Evolutionary conservation across 2,113 vertebrate species (phyloP).

Genomic region (Oxyura jamaicensis): DNA sequence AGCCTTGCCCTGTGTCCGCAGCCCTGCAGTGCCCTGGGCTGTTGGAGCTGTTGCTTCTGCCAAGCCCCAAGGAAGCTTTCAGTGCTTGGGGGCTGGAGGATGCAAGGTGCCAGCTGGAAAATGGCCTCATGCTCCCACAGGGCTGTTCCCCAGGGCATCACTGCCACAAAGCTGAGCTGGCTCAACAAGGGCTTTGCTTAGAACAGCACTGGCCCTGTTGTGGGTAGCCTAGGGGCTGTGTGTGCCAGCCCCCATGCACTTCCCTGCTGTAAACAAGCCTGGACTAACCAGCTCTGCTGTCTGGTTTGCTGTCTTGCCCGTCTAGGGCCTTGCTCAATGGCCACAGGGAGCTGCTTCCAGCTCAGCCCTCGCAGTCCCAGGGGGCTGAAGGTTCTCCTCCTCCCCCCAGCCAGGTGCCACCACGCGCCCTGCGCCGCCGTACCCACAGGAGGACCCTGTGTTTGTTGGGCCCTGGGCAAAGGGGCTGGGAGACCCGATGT

Average conservation of each 20-base stretch:
- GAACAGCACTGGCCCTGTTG: background rate
- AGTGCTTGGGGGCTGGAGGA: background rate
- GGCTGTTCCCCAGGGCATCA: background rate
- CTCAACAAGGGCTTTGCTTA: background rate
- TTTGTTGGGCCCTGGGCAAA: background rate
- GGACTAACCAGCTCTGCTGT: background rate
- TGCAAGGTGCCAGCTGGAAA: background rate
- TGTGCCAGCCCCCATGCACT: background rate
- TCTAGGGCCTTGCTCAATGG: background rate
- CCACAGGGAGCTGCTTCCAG: background rate
- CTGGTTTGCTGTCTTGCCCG: background rate
- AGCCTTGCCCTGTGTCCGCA: background rate
- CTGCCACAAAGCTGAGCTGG: background rate
- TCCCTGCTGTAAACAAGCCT: background rate
- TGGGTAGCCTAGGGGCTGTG: background rate
- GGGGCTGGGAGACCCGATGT: fast-evolving
- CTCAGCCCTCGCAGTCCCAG: background rate
- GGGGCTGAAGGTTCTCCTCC: background rate
- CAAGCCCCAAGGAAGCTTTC: background rate
- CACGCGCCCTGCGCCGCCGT: background rate
- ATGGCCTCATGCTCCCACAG: background rate
- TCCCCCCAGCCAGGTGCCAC: background rate
- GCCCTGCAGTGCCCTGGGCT: background rate
- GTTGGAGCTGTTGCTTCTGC: fast-evolving
- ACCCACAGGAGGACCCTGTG: background rate